phyloP scores from a whole-genome alignment of 2,113 vertebrate species.

The Mesitornis unicolor region DNA sequence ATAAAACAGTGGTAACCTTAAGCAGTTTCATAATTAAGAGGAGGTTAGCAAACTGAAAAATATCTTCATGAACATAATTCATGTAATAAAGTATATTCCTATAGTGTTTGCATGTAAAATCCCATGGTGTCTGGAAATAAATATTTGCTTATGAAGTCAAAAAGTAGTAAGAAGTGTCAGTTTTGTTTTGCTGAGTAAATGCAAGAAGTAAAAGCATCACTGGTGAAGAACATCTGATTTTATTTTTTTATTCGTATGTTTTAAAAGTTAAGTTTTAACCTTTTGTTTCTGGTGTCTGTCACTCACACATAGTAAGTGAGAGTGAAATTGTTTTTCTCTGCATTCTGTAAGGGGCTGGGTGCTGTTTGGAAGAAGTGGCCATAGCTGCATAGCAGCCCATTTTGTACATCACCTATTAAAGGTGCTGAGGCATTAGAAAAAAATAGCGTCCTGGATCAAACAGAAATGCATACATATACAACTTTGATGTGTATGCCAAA shows the following conservation, averaged over 20 bases:
- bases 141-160: not conserved
- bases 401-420: not conserved
- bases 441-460: not conserved
- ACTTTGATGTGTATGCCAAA: not conserved
- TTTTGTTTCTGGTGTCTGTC: not conserved
- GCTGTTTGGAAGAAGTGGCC: not conserved
- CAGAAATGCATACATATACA: not conserved
- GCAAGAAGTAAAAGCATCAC: not conserved
- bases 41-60: not conserved
- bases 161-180: not conserved
- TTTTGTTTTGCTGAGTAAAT: not conserved
- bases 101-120: not conserved
- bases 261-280: not conserved
- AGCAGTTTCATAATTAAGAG: not conserved
- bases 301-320: not conserved
- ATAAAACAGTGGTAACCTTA: not conserved
- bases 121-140: not conserved
- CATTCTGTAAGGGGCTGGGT: not conserved
- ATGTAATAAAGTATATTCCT: not conserved
- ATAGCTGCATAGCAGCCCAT: not conserved
- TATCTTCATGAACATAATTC: not conserved
- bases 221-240: not conserved
- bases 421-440: not conserved
- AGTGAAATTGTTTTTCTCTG: not conserved
- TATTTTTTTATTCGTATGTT: not conserved